A percentile compares a stretch with the other conserved stretches of the same genome.
Conservation (phyloP, 2,113 vertebrate species). For the Sturnus vulgaris region DNA sequence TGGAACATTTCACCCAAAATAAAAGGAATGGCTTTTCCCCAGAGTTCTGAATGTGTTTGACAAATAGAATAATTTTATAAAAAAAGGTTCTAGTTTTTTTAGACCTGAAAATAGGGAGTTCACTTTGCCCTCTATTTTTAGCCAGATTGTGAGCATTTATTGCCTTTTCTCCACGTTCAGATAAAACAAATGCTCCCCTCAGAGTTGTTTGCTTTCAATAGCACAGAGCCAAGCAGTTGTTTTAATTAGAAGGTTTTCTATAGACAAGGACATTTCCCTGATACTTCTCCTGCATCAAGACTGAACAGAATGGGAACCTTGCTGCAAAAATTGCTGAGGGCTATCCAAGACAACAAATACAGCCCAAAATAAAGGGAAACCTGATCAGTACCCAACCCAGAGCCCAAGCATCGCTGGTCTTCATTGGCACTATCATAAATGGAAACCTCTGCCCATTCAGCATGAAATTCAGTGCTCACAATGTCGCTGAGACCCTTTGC, state of each 20-base stretch:
- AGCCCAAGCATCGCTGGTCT: neutral
- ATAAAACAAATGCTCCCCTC: constrained; percentile 40
- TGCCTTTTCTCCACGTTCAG: neutral
- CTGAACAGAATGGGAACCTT: neutral
- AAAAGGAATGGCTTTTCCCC: neutral
- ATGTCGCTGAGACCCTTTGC: neutral
- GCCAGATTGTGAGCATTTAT: neutral
- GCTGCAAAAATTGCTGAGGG: neutral
- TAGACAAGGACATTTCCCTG: neutral
- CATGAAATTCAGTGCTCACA: neutral
- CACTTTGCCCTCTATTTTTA: neutral
- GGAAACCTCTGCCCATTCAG: neutral
- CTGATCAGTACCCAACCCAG: neutral
- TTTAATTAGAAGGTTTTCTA: constrained; percentile 38
- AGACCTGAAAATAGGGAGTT: neutral
- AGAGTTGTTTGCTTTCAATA: constrained; percentile 31
- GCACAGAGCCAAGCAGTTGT: neutral
- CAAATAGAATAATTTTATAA: neutral
- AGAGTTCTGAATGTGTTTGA: neutral
- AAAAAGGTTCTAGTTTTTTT: neutral
- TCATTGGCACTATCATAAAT: neutral
- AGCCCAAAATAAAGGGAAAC: neutral
- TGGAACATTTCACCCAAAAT: neutral
- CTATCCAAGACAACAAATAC: neutral
- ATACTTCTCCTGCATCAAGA: neutral